Evolutionary conservation across 2,888 invertebrate species (phyloP).

Genomic region (Xestobium rufovillosum): DNA sequence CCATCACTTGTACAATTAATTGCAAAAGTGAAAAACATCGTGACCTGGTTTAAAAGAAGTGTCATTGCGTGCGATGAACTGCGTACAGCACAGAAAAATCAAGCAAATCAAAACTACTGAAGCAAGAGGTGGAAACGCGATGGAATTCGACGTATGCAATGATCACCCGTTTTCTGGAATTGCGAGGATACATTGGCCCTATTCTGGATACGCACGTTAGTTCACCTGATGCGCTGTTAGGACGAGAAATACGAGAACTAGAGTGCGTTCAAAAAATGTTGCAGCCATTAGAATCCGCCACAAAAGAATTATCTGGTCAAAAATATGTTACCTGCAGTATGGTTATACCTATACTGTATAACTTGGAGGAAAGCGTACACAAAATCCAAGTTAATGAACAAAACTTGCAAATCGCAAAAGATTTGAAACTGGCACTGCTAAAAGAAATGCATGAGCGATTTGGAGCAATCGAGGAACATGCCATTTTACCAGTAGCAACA

Average conservation of each 20-base stretch:
- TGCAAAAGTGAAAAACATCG: neutral
- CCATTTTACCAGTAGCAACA: constrained; percentile 12
- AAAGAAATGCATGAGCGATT: constrained; percentile 5
- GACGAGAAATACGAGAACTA: constrained; percentile 22
- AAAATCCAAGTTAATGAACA: neutral
- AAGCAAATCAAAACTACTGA: too few relatives aligned
- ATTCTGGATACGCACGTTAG: constrained; percentile 28
- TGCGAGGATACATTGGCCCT: constrained; percentile 25
- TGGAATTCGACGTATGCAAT: constrained; percentile 31
- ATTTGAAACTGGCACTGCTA: neutral
- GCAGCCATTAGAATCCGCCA: constrained; percentile 28
- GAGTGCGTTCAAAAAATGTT: constrained; percentile 26
- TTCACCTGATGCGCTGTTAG: constrained; percentile 30
- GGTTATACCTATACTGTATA: constrained; percentile 13
- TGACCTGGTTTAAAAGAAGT: neutral
- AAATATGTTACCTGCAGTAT: constrained; percentile 23
- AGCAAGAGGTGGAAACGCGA: constrained; percentile 26
- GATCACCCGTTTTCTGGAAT: constrained; percentile 30
- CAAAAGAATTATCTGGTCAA: constrained; percentile 31
- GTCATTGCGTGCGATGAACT: neutral
- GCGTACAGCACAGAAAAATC: neutral
- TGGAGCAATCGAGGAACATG: constrained; percentile 4
- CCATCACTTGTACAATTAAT: neutral
- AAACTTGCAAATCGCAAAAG: neutral
- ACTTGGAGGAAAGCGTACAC: neutral